phyloP scores from a whole-genome alignment of 1,140 invertebrate genomes.

The Lucilia sericata region DNA sequence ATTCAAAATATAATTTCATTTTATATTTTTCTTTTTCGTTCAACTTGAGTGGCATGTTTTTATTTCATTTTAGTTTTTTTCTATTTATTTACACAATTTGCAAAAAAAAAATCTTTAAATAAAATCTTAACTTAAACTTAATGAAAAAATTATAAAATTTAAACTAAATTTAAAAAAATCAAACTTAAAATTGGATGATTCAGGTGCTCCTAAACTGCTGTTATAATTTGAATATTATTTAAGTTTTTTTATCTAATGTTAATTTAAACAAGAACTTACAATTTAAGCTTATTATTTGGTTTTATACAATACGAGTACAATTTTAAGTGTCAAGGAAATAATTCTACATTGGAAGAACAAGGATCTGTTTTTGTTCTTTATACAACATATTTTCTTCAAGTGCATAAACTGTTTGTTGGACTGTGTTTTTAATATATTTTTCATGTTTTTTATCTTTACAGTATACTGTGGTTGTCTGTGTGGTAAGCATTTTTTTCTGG shows the following conservation, averaged over 20 bases:
- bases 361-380: constrained; percentile 11
- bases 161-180: neutral
- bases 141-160: neutral
- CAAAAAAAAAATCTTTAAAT: neutral
- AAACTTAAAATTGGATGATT: constrained; percentile 35
- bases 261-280: constrained; percentile 30
- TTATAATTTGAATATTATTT: neutral
- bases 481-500: constrained; percentile 43
- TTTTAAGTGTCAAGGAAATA: neutral
- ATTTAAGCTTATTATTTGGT: constrained; percentile 28
- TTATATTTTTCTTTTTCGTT: neutral
- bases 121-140: neutral
- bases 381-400: neutral
- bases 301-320: constrained; percentile 1
- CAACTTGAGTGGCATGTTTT: constrained; percentile 38
- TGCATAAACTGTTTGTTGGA: neutral
- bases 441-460: neutral
- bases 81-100: neutral
- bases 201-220: constrained; percentile 36
- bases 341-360: neutral
- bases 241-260: neutral
- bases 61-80: constrained; percentile 8
- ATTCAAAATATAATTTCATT: no score
- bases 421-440: constrained; percentile 2
- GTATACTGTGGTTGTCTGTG: constrained; percentile 23